phyloP scores from a whole-genome alignment of 1,140 invertebrate species.

The Araneus ventricosus region DNA sequence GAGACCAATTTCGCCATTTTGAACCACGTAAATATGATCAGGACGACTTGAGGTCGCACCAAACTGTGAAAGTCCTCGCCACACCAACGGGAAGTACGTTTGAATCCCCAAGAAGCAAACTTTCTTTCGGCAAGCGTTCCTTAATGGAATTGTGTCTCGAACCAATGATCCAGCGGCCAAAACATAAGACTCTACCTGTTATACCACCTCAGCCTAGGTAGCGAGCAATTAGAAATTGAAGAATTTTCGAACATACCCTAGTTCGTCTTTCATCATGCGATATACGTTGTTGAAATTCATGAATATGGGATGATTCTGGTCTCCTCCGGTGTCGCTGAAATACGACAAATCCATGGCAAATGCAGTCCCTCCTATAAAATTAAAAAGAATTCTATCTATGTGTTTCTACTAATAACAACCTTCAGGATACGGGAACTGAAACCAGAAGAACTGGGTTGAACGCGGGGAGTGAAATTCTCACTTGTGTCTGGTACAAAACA shows the following conservation, averaged over 20 bases:
- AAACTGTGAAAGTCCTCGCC: not conserved
- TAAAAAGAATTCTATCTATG: too few relatives aligned
- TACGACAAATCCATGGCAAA: constrained; percentile 10
- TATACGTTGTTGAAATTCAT: not conserved
- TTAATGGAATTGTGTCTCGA: too few relatives aligned
- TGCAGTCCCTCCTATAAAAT: not conserved
- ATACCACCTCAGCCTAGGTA: too few relatives aligned
- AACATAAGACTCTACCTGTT: too few relatives aligned
- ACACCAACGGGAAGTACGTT: not conserved
- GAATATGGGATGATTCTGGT: not conserved
- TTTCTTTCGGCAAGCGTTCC: too few relatives aligned
- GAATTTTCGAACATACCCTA: not conserved
- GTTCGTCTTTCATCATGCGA: not conserved
- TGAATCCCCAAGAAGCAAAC: not conserved
- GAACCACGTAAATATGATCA: accelerated
- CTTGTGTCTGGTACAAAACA: too few relatives aligned
- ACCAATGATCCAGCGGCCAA: too few relatives aligned
- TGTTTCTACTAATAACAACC: too few relatives aligned
- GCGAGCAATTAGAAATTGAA: too few relatives aligned
- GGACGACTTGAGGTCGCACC: not conserved
- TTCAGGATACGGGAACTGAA: too few relatives aligned
- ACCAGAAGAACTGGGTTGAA: too few relatives aligned
- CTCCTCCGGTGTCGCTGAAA: not conserved
- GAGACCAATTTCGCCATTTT: not conserved
- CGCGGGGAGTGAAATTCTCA: too few relatives aligned